Conservation (phyloP, 1,140 invertebrate genomes). For the Saccostrea glomerata region DNA sequence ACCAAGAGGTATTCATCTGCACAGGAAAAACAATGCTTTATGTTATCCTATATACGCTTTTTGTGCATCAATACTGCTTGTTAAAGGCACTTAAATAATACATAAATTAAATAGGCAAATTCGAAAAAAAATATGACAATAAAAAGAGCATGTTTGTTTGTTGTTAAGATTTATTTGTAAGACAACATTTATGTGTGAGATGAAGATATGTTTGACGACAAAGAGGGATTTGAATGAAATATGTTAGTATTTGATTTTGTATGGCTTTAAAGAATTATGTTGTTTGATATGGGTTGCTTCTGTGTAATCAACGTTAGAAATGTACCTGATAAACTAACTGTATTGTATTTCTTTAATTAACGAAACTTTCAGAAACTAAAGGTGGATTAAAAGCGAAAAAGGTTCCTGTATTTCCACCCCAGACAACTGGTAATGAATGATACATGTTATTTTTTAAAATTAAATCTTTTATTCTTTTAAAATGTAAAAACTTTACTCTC, state of each 20-base stretch:
- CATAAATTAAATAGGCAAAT: background rate
- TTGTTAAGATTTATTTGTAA: background rate
- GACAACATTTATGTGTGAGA: background rate
- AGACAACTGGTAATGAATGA: background rate
- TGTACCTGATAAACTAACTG: background rate
- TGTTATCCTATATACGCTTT: background rate
- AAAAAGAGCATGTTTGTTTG: background rate
- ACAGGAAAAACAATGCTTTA: background rate
- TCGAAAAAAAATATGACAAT: background rate
- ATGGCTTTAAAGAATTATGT: too few relatives aligned
- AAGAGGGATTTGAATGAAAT: background rate
- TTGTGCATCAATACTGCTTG: conserved; percentile 19
- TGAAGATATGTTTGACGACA: background rate
- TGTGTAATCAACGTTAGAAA: too few relatives aligned
- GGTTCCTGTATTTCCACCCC: background rate
- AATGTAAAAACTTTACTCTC: too few relatives aligned
- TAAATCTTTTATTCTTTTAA: too few relatives aligned
- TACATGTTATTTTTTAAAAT: too few relatives aligned
- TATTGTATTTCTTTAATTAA: background rate
- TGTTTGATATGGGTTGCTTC: too few relatives aligned
- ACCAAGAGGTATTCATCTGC: background rate
- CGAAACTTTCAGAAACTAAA: background rate
- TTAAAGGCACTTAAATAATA: background rate
- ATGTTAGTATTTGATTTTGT: background rate
- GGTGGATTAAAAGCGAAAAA: background rate